phyloP scores from a whole-genome alignment of 2,113 vertebrate species.

The Isurus oxyrinchus region DNA sequence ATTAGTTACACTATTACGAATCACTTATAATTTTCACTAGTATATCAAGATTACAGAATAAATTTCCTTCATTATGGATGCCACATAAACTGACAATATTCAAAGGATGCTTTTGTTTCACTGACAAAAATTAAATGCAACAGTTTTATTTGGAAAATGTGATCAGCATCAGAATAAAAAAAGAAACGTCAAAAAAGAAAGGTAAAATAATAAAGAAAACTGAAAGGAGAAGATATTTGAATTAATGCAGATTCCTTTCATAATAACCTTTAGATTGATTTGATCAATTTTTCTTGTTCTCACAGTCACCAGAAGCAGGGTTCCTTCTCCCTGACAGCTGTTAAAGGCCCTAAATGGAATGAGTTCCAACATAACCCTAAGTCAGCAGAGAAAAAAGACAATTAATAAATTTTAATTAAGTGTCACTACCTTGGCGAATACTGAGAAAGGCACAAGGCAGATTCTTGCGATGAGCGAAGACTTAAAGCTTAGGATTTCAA shows the following conservation, averaged over 20 bases:
- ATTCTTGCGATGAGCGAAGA: background rate
- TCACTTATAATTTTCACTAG: background rate
- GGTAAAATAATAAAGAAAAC: background rate
- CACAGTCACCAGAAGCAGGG: background rate
- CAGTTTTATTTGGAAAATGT: background rate
- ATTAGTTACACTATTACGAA: background rate
- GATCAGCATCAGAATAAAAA: background rate
- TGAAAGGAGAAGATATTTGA: background rate
- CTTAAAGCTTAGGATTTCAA: background rate
- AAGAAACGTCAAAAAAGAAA: background rate
- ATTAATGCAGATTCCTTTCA: background rate
- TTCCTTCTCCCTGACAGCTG: background rate
- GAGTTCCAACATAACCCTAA: background rate
- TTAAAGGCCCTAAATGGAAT: background rate
- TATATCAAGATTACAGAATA: background rate
- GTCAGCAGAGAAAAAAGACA: background rate
- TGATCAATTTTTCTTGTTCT: background rate
- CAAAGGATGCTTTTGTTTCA: background rate
- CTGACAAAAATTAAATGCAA: background rate
- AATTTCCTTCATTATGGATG: background rate
- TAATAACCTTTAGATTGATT: background rate
- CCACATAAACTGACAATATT: background rate
- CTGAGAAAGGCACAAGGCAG: background rate
- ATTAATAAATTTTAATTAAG: background rate
- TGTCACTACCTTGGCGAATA: background rate